Percentiles rank a stretch among this genome's conserved stretches.
Conservation (phyloP, 2,113 vertebrate species). For the Triplophysa siluroides region DNA sequence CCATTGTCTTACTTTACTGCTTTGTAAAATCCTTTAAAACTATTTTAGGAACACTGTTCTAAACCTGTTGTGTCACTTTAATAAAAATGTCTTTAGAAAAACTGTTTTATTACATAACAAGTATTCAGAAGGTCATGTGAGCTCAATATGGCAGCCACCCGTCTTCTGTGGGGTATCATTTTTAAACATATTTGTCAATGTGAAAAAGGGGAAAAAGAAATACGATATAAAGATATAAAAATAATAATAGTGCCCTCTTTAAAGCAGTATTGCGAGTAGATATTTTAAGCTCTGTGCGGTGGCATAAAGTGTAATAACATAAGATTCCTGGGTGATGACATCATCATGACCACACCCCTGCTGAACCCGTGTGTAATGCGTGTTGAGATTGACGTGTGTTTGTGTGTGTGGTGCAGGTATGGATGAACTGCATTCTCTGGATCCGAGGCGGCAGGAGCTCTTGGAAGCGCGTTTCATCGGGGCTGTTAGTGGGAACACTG, state of each 20-base stretch:
- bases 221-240: too few species aligned
- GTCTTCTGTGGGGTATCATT: too few species aligned
- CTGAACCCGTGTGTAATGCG: neutral
- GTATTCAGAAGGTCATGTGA: neutral
- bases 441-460: constrained; percentile 97
- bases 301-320: constrained; percentile 4
- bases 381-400: neutral
- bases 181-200: too few species aligned
- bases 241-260: neutral
- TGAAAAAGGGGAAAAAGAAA: too few species aligned
- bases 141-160: neutral
- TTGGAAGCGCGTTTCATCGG: constrained; percentile 97
- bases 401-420: constrained; percentile 80
- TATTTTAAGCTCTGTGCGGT: neutral
- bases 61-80: too few species aligned
- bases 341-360: constrained; percentile 7
- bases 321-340: neutral
- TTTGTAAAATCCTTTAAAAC: too few species aligned
- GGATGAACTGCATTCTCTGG: constrained; percentile 99
- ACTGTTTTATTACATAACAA: too few species aligned
- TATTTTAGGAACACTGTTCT: too few species aligned
- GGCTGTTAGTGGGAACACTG: constrained; percentile 92
- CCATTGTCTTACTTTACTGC: too few species aligned
- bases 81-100: too few species aligned
- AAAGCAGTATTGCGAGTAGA: neutral